phyloP scores from a whole-genome alignment of 2,797 vertebrate species.

The Manis pentadactyla region DNA sequence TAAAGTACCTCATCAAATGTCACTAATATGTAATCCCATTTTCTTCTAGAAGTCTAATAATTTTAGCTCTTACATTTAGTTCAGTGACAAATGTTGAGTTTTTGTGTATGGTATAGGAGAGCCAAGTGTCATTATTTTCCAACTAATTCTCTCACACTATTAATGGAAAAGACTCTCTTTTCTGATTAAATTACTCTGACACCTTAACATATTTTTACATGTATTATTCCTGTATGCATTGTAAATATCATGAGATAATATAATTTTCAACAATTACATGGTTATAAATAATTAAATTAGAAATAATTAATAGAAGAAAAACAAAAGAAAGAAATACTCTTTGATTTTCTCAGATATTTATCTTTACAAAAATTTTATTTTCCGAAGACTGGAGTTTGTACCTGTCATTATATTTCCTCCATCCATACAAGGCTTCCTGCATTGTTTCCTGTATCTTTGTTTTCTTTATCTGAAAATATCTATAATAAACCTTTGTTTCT shows the following conservation, averaged over 20 bases:
- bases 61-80: background rate
- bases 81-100: background rate
- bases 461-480: background rate
- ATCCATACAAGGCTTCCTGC: background rate
- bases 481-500: background rate
- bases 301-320: background rate
- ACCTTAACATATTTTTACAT: background rate
- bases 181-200: background rate
- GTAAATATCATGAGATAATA: background rate
- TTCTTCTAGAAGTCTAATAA: background rate
- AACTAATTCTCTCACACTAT: background rate
- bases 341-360: background rate
- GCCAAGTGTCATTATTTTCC: background rate
- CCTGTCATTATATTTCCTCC: background rate
- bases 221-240: background rate
- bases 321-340: background rate
- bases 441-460: background rate
- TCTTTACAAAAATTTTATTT: background rate
- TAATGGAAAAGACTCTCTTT: background rate
- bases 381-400: background rate
- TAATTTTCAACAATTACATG: background rate
- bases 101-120: background rate
- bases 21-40: background rate
- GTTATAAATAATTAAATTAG: background rate
- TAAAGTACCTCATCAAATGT: background rate